phyloP scores from a whole-genome alignment of 2,797 vertebrate species.

The Limnodromus scolopaceus region DNA sequence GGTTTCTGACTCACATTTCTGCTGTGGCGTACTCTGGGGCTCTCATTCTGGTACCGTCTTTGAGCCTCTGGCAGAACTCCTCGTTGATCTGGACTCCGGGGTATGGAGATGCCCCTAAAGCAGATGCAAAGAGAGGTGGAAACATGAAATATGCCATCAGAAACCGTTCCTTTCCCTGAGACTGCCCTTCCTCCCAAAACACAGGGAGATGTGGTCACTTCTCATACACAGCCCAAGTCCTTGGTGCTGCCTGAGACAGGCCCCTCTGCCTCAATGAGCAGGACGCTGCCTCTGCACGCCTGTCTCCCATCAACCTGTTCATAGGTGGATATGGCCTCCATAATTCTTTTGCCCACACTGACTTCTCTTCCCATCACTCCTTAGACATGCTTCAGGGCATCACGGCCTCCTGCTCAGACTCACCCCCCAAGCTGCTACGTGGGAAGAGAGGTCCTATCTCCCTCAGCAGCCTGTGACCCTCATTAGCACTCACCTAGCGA shows the following conservation, averaged over 20 bases:
- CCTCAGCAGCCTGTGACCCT: not conserved
- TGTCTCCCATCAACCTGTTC: not conserved
- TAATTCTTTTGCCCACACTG: fast-evolving
- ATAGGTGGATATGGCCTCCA: not conserved
- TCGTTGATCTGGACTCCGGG: slow-evolving; percentile 98
- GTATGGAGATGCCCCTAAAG: slow-evolving; percentile 94
- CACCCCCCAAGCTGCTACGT: fast-evolving
- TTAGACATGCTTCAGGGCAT: not conserved
- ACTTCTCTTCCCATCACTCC: not conserved
- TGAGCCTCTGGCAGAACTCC: slow-evolving; percentile 94
- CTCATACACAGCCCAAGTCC: not conserved
- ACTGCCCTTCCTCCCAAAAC: not conserved
- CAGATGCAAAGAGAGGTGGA: not conserved
- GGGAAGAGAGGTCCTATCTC: not conserved
- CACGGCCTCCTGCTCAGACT: not conserved
- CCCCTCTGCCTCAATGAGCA: not conserved
- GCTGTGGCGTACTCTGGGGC: slow-evolving; percentile 94
- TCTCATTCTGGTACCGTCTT: slow-evolving; percentile 94
- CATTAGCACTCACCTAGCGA: slow-evolving; percentile 87
- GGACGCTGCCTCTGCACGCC: not conserved
- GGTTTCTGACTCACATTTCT: slow-evolving; percentile 87
- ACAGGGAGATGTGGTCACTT: not conserved
- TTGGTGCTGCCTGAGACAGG: not conserved
- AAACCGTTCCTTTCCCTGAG: not conserved
- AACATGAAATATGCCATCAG: not conserved